phyloP scores from a whole-genome alignment of 2,888 invertebrate genomes.

The Glyphotaelius pellucidus region DNA sequence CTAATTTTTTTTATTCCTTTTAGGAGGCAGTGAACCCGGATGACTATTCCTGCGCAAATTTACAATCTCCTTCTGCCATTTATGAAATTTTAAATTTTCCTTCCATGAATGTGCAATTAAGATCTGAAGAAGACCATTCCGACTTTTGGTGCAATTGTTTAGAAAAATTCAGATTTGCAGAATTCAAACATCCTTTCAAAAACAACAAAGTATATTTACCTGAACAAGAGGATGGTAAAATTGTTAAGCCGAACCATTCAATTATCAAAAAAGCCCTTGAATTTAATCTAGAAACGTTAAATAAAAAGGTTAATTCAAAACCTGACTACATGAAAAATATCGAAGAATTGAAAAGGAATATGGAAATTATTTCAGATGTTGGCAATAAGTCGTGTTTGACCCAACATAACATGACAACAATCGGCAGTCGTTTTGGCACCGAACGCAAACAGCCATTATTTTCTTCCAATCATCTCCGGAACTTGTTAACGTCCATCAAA shows the following conservation, averaged over 20 bases:
- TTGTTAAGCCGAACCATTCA: background rate
- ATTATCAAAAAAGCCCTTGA: background rate
- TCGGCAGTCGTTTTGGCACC: slow-evolving; percentile 28
- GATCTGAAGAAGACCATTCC: slow-evolving; percentile 22
- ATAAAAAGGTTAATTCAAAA: slow-evolving; percentile 32
- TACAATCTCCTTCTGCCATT: slow-evolving; percentile 40
- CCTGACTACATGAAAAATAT: slow-evolving; percentile 57
- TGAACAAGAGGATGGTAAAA: background rate
- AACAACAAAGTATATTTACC: slow-evolving; percentile 25
- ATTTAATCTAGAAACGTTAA: background rate
- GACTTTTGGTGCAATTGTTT: slow-evolving; percentile 55
- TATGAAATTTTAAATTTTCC: slow-evolving; percentile 51
- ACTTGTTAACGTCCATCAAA: slow-evolving; percentile 53
- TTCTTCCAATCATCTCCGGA: slow-evolving; percentile 51
- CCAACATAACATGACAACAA: slow-evolving; percentile 45
- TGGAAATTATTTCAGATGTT: slow-evolving; percentile 56
- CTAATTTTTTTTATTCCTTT: slow-evolving; percentile 41
- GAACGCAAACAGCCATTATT: slow-evolving; percentile 44
- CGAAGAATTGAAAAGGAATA: slow-evolving; percentile 57
- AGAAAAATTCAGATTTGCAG: slow-evolving; percentile 49
- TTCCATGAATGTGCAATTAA: slow-evolving; percentile 19
- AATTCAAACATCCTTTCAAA: slow-evolving; percentile 58
- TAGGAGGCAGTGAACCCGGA: slow-evolving; percentile 49
- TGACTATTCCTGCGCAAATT: slow-evolving; percentile 25
- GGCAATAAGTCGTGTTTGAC: slow-evolving; percentile 45